These are phyloP conservation scores for Xiphydria camelus DNA, from an alignment of 2,888 invertebrate species.

Conservation along the genomic window DNA sequence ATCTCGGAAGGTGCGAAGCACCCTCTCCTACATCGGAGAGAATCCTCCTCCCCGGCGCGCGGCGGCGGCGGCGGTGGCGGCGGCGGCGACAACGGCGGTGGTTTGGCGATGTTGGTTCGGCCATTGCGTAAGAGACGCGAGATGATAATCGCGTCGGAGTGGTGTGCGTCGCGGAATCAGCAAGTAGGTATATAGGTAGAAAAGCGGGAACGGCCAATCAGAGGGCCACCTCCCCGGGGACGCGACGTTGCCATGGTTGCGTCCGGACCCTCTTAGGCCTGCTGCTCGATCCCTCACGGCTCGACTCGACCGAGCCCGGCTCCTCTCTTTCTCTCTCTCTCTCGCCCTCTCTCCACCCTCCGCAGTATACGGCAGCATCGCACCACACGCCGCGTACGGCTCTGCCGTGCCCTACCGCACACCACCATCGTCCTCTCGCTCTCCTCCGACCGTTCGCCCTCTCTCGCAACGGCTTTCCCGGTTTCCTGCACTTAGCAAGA, in stretches of 20 bases:
- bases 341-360: no score
- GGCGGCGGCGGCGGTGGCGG: no score
- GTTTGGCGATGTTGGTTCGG: no score
- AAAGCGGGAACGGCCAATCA: conserved; percentile 56
- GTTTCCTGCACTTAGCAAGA: conserved; percentile 60
- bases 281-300: conserved; percentile 49
- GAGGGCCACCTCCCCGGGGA: conserved; percentile 56
- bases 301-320: conserved; percentile 26
- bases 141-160: conserved; percentile 50
- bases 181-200: conserved; percentile 45
- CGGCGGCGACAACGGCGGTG: no score
- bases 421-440: no score
- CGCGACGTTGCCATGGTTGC: conserved; percentile 57
- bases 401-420: conserved; percentile 2
- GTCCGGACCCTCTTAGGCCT: conserved; percentile 57
- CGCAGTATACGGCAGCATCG: no score
- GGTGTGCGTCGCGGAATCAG: conserved; percentile 41
- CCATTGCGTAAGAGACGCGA: conserved; percentile 46
- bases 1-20: no score
- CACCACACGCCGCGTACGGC: no score
- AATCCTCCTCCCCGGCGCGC: no score
- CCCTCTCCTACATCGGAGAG: no score
- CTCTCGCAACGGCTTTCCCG: conserved; percentile 44
- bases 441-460: conserved; percentile 35
- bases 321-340: neutral